phyloP scores from a whole-genome alignment of 2,888 invertebrate genomes.

The Eledone cirrhosa region DNA sequence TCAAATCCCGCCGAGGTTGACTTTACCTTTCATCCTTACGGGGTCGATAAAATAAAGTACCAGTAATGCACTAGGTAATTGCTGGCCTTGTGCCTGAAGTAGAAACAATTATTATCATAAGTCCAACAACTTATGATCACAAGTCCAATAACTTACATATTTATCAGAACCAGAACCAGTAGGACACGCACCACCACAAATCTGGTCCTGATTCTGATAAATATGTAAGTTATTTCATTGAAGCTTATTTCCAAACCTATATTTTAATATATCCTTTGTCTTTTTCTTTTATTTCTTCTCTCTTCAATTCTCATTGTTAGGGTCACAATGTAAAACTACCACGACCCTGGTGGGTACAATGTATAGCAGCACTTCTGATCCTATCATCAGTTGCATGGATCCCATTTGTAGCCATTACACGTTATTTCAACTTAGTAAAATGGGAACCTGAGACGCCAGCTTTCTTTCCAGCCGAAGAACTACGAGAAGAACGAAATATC shows the following conservation, averaged over 20 bases:
- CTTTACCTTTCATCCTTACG: no score
- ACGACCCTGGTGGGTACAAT: conserved; percentile 54
- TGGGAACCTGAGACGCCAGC: conserved; percentile 50
- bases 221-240: background rate
- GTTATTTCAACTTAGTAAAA: conserved; percentile 41
- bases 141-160: no score
- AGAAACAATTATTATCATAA: no score
- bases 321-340: conserved; percentile 40
- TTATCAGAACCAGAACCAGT: no score
- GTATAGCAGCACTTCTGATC: conserved; percentile 49
- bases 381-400: conserved; percentile 52
- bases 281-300: no score
- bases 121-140: no score
- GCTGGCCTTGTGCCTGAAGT: no score
- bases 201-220: no score
- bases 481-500: conserved; percentile 45
- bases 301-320: conserved; percentile 37
- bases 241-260: background rate
- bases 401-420: conserved; percentile 48
- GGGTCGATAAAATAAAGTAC: no score
- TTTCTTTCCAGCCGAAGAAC: conserved; percentile 51
- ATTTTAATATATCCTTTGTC: background rate
- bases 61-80: no score
- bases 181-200: no score
- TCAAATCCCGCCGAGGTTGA: no score